Percentiles rank a stretch among this genome's conserved stretches.
Evolutionary conservation across 2,888 invertebrate species (phyloP).

Genomic region (Prosopocoilus inquinatus): DNA sequence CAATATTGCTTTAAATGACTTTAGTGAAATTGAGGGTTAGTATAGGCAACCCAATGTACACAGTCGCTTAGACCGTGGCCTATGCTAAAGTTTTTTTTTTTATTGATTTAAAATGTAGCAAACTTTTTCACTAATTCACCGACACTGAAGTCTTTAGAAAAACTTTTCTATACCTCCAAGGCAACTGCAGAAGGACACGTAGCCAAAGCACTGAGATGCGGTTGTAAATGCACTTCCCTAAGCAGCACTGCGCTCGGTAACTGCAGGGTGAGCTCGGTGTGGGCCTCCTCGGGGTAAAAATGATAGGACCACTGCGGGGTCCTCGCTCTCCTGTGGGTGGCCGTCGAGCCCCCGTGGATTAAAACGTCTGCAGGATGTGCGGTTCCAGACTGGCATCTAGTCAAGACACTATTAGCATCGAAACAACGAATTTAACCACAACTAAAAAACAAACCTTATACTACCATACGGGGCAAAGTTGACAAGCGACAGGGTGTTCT

Average conservation of each 20-base stretch:
- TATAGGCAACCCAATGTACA: too few relatives aligned
- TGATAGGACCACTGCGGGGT: slow-evolving; percentile 96
- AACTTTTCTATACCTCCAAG: slow-evolving; percentile 68
- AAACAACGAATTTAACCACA: not conserved
- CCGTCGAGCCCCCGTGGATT: slow-evolving; percentile 63
- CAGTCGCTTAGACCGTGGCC: too few relatives aligned
- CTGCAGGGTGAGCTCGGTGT: slow-evolving; percentile 82
- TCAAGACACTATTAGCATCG: not conserved
- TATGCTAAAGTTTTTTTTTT: too few relatives aligned
- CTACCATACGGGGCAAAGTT: slow-evolving; percentile 88
- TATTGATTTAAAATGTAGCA: too few relatives aligned
- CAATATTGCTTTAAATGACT: too few relatives aligned
- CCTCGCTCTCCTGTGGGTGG: slow-evolving; percentile 80
- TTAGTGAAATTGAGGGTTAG: too few relatives aligned
- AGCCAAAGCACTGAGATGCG: slow-evolving; percentile 79
- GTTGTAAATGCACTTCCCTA: slow-evolving; percentile 84
- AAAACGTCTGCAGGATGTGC: slow-evolving; percentile 88
- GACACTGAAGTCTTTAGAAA: not conserved
- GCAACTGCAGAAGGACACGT: slow-evolving; percentile 88
- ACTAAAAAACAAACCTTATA: slow-evolving; percentile 46
- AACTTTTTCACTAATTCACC: too few relatives aligned
- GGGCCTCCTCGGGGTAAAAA: slow-evolving; percentile 87
- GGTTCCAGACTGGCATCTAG: slow-evolving; percentile 53
- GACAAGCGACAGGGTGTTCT: slow-evolving; percentile 72
- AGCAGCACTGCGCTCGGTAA: slow-evolving; percentile 86